Conservation (phyloP, 2,888 invertebrate genomes). For the Margaritifera margaritifera region DNA sequence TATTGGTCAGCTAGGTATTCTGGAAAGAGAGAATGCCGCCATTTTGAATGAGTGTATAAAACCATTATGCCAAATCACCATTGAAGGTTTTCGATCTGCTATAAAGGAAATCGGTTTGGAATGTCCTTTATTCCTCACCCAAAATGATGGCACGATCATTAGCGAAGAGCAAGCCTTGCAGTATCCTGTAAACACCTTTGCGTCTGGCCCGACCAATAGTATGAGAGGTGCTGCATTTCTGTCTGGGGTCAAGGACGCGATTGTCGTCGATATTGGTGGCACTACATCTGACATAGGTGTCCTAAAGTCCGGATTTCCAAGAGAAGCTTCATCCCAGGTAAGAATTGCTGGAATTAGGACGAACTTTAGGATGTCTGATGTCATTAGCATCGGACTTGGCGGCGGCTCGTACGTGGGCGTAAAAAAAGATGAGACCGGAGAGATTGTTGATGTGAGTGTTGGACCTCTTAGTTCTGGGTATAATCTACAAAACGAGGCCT, state of each 20-base stretch:
- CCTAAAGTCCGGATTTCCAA: slow-evolving; percentile 63
- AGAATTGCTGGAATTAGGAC: slow-evolving; percentile 63
- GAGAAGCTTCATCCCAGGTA: slow-evolving; percentile 59
- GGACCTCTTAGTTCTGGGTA: slow-evolving; percentile 69
- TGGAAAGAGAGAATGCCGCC: slow-evolving; percentile 69
- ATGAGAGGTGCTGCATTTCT: slow-evolving; percentile 70
- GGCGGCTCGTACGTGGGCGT: slow-evolving; percentile 65
- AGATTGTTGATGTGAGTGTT: slow-evolving; percentile 31
- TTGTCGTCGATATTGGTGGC: slow-evolving; percentile 70
- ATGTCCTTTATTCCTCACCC: slow-evolving; percentile 67
- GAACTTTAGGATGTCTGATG: slow-evolving; percentile 69
- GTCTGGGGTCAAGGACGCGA: slow-evolving; percentile 54
- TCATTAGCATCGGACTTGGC: slow-evolving; percentile 67
- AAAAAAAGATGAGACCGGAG: not conserved
- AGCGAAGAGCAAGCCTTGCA: slow-evolving; percentile 52
- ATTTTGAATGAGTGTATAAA: slow-evolving; percentile 68
- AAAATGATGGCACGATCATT: slow-evolving; percentile 69
- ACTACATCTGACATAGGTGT: slow-evolving; percentile 68
- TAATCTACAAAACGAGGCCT: slow-evolving; percentile 51
- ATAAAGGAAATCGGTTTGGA: slow-evolving; percentile 48
- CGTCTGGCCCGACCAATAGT: slow-evolving; percentile 71
- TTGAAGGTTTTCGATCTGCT: slow-evolving; percentile 53
- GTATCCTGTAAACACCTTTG: slow-evolving; percentile 63
- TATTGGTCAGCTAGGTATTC: slow-evolving; percentile 64
- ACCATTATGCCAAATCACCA: slow-evolving; percentile 55